Evolutionary conservation across 2,113 vertebrate genomes (phyloP).

Genomic region (Pedionomus torquatus): DNA sequence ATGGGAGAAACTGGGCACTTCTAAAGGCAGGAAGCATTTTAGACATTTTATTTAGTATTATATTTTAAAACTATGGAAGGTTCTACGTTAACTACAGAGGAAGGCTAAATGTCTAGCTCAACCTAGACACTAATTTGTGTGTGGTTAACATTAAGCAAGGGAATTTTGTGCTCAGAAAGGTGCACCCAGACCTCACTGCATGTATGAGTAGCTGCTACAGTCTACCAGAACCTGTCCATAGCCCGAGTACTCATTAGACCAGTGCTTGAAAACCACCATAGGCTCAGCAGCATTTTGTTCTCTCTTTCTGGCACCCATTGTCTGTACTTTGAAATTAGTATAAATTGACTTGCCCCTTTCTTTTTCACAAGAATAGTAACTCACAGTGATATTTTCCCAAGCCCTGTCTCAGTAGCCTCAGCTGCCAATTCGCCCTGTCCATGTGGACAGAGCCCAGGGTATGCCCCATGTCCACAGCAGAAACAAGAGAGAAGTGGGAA

Average conservation of each 20-base stretch:
- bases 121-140: neutral
- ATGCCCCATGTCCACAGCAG: neutral
- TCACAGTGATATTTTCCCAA: neutral
- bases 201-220: neutral
- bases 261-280: neutral
- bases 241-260: rapidly evolving
- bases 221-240: neutral
- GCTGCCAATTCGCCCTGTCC: neutral
- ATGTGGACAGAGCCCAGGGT: neutral
- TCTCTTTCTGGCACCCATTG: neutral
- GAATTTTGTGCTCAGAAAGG: neutral
- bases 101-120: neutral
- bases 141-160: neutral
- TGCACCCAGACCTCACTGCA: neutral
- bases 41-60: neutral
- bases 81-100: neutral
- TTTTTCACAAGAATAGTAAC: neutral
- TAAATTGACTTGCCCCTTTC: neutral
- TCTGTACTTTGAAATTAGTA: neutral
- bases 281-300: neutral
- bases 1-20: neutral
- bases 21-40: neutral
- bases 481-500: neutral
- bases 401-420: neutral
- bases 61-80: neutral